Conservation (phyloP, 2,888 invertebrate genomes). For the Diabrotica balteata region DNA sequence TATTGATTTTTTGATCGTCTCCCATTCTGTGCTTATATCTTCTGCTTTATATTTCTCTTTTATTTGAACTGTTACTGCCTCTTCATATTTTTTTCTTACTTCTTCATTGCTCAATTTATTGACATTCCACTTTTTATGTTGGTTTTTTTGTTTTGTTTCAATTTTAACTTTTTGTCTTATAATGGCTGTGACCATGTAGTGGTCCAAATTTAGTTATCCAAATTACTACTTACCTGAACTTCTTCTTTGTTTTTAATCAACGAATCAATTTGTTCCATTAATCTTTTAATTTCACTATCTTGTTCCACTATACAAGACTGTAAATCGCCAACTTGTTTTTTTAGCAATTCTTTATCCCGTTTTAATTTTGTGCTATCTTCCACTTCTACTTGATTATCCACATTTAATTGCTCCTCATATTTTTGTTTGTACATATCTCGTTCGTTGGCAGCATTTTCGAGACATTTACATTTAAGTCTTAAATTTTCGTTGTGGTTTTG, state of each 20-base stretch:
- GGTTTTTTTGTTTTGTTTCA: no score
- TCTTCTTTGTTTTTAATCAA: conserved; percentile 53
- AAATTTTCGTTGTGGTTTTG: conserved; percentile 51
- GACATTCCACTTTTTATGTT: no score
- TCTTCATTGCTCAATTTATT: no score
- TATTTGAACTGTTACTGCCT: no score
- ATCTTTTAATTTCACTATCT: conserved; percentile 65
- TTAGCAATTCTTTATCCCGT: conserved; percentile 61
- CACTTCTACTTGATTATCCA: conserved; percentile 51
- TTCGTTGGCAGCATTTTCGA: conserved; percentile 52
- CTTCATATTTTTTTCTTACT: no score
- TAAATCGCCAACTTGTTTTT: conserved; percentile 64
- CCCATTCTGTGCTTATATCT: no score
- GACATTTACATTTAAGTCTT: conserved; percentile 44
- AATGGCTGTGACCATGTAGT: no score
- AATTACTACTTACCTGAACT: conserved; percentile 48
- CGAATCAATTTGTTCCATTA: conserved; percentile 63
- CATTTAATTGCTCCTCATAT: conserved; percentile 46
- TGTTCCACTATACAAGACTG: conserved; percentile 66
- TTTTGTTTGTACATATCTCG: conserved; percentile 53
- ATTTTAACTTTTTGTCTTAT: no score
- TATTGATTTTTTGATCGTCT: no score
- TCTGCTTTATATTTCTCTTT: no score
- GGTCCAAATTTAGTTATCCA: background rate
- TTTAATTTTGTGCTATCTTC: conserved; percentile 51